Evolutionary conservation across 1,140 invertebrate genomes (phyloP).

Genomic region (Drosophila nebulosa): DNA sequence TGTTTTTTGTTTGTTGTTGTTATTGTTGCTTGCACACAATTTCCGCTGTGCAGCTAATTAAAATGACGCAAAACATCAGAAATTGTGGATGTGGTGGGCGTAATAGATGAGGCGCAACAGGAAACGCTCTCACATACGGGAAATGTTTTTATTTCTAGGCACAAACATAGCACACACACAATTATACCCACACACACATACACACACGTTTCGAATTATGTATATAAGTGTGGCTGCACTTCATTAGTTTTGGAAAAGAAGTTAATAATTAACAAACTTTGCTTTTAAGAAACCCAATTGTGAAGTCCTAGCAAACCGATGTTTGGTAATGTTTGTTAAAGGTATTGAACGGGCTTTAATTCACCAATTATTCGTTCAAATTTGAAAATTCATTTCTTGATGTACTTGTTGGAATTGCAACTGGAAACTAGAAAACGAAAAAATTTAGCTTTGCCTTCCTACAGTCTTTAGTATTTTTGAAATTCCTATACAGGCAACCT

Average conservation of each 20-base stretch:
- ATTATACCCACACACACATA: not conserved
- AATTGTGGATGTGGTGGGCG: slow-evolving; percentile 22
- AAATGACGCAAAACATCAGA: slow-evolving; percentile 64
- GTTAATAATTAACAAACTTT: not conserved
- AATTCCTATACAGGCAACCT: no score
- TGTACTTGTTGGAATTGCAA: no score
- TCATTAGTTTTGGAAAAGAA: slow-evolving; percentile 14
- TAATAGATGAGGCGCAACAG: slow-evolving; percentile 44
- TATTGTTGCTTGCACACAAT: slow-evolving; percentile 40
- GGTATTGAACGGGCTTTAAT: no score
- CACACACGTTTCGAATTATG: not conserved
- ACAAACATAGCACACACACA: not conserved
- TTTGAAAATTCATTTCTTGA: no score
- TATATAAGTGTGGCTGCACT: not conserved
- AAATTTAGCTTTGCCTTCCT: no score
- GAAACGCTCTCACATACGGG: slow-evolving; percentile 49
- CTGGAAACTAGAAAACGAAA: no score
- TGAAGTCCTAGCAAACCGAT: no score
- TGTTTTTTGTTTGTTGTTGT: not conserved
- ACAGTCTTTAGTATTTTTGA: no score
- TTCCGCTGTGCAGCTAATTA: slow-evolving; percentile 66
- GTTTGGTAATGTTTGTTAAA: no score
- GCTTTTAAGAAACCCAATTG: no score
- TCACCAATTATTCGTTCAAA: no score
- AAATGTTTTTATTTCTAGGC: slow-evolving; percentile 22